A percentile compares a stretch with the other conserved stretches of the same genome.
Evolutionary conservation across 2,888 invertebrate genomes (phyloP).

Genomic region (Tachystola acroxantha): DNA sequence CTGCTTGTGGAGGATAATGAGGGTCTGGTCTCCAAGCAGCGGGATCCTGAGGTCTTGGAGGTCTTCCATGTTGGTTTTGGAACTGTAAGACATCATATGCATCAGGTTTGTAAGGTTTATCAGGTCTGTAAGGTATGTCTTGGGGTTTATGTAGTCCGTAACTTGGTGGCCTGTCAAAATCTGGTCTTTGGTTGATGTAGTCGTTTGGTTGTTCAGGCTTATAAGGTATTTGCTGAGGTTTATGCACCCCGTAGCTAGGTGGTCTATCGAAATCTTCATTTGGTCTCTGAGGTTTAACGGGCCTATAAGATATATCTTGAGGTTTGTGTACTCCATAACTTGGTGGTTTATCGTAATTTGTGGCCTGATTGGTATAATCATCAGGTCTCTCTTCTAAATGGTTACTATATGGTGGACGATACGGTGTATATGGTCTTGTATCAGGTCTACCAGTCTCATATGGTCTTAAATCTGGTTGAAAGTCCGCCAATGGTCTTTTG

Average conservation of each 20-base stretch:
- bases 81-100: conserved; percentile 50
- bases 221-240: conserved; percentile 17
- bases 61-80: conserved; percentile 31
- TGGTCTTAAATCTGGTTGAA: conserved; percentile 36
- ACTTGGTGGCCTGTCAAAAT: conserved; percentile 45
- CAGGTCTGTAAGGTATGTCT: conserved; percentile 45
- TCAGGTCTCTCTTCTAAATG: no score
- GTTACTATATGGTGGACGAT: conserved; percentile 37
- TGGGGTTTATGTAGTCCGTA: conserved; percentile 55
- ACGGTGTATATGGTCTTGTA: conserved; percentile 21
- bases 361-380: conserved; percentile 39
- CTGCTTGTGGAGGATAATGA: conserved; percentile 27
- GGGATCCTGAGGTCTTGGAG: conserved; percentile 21
- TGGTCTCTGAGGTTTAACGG: no score
- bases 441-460: conserved; percentile 28
- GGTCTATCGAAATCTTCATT: no score
- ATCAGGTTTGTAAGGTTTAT: conserved; percentile 34
- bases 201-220: conserved; percentile 50
- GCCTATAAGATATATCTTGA: conserved; percentile 31
- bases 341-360: conserved; percentile 45
- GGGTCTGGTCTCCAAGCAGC: conserved; percentile 37
- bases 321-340: conserved; percentile 55
- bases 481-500: conserved; percentile 46
- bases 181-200: conserved; percentile 40
- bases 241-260: no score